Evolutionary conservation across 1,140 invertebrate species (phyloP), one percentile per base, ranked within the genome.

Genomic region (Megathymus violae): DNA sequence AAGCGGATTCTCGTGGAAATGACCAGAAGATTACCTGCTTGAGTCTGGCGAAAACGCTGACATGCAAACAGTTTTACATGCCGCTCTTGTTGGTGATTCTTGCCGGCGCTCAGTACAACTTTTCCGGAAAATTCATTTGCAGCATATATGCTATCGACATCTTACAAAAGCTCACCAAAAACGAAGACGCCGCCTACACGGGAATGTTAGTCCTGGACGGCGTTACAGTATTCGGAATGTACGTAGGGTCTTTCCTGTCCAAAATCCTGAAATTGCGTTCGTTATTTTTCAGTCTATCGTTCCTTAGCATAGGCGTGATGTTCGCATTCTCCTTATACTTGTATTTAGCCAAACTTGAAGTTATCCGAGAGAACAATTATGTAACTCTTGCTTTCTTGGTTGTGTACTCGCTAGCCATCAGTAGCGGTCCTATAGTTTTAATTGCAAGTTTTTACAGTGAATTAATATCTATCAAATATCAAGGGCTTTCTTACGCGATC

Each of bases 141-240:
- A 67, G 64, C 31, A 64, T 76, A 6, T 79, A 76, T n/a, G 67
- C 71, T 15, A 61, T 74, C 17, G 71, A 79, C 16, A 76, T 78
- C 38, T 56, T 78, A 13, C 76, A 74, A 19, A 71, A 60, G 25
- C 69, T 78, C 9, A 69, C 67, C 4, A 43, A 64, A 0, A 65
- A 17, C 34, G 73, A 74, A 27, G 10, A 41, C 0, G 41, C 60
- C 0, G 76, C 76, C 1, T 78, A 78, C 6, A 59, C 14, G 0
- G 68, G 60, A 0, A 78, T 78, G 76, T 41, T 78, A 15, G 69
- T 76, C 17, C 36, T 78, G 22, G 76, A 78, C 31, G 73, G 67
- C n/a, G 47, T 72, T 6, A 73, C 76, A 17, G 67, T 79, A 5
- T 62, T 72, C 4, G 60, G 67, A 54, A 63, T 69, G 41, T 79